A percentile compares a stretch with the other conserved stretches of the same genome.
These are phyloP conservation scores for Apis cerana DNA, from an alignment of 1,140 invertebrate species.

Conservation along the genomic window DNA sequence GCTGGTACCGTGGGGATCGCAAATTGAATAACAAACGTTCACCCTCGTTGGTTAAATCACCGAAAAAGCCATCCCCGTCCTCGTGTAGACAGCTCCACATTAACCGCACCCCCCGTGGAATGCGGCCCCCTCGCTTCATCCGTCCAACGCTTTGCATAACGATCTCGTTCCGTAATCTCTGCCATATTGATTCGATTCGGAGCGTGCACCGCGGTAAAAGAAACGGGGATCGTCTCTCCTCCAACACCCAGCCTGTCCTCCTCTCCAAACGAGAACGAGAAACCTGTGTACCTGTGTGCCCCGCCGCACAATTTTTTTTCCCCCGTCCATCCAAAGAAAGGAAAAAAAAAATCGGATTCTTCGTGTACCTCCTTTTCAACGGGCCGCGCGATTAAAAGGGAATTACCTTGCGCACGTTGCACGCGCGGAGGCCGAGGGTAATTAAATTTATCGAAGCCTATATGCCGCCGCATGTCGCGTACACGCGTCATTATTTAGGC, in stretches of 20 bases:
- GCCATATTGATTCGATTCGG: conserved; percentile 78
- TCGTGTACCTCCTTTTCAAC: background rate
- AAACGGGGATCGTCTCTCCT: conserved; percentile 57
- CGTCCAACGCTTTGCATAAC: conserved; percentile 77
- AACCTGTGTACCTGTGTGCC: too few species aligned
- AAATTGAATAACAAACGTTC: conserved; percentile 81
- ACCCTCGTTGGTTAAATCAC: conserved; percentile 76
- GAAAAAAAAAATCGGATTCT: background rate
- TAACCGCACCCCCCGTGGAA: conserved; percentile 75
- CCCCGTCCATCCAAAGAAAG: background rate
- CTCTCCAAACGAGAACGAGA: too few species aligned
- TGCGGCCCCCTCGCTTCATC: conserved; percentile 43
- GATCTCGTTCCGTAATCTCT: conserved; percentile 78
- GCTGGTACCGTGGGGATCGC: conserved; percentile 67
- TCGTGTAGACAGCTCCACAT: conserved; percentile 69
- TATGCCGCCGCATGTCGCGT: conserved; percentile 57
- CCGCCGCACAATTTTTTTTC: background rate
- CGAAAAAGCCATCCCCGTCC: conserved; percentile 72
- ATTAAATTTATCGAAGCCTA: conserved; percentile 60
- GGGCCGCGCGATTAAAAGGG: conserved; percentile 33
- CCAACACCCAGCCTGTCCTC: too few species aligned
- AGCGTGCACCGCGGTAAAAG: background rate
- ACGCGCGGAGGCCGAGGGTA: conserved; percentile 10
- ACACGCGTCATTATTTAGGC: conserved; percentile 59
- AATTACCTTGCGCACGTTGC: conserved; percentile 16